Percentiles rank a stretch among this genome's conserved stretches.
Evolutionary conservation across 2,888 invertebrate species (phyloP).

Genomic region (Phrixothrix hirtus): DNA sequence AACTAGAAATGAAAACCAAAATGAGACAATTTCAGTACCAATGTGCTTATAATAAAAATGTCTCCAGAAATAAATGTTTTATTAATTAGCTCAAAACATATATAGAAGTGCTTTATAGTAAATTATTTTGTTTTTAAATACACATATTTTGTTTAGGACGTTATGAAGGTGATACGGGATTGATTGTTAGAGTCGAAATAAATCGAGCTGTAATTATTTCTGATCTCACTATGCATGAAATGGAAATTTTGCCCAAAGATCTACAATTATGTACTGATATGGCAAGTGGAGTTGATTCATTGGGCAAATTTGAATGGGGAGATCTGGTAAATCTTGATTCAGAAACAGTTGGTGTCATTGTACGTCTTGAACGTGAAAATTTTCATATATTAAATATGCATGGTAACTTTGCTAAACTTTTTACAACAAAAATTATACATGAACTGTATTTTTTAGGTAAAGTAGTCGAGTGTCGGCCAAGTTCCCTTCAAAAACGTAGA

Average conservation of each 20-base stretch:
- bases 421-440: too few relatives aligned
- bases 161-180: conserved; percentile 97
- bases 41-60: too few relatives aligned
- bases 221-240: conserved; percentile 97
- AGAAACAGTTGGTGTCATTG: conserved; percentile 97
- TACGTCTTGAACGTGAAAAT: conserved; percentile 93
- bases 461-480: conserved; percentile 90
- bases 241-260: conserved; percentile 90
- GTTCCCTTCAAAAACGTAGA: conserved; percentile 88
- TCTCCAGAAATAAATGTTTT: too few relatives aligned
- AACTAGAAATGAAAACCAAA: too few relatives aligned
- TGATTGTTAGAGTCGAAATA: conserved; percentile 93
- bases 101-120: too few relatives aligned
- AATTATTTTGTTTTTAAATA: too few relatives aligned
- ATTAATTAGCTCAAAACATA: too few relatives aligned
- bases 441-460: too few relatives aligned
- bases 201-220: conserved; percentile 92
- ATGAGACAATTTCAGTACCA: too few relatives aligned
- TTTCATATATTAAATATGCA: conserved; percentile 98
- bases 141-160: too few relatives aligned
- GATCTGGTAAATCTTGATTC: conserved; percentile 94
- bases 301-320: conserved; percentile 99
- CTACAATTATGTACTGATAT: conserved; percentile 96
- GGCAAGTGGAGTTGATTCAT: conserved; percentile 97
- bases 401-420: too few relatives aligned